A percentile compares a stretch with the other conserved stretches of the same genome.
Conservation (phyloP, 1,140 invertebrate genomes). For the Drosophila seguyi region DNA sequence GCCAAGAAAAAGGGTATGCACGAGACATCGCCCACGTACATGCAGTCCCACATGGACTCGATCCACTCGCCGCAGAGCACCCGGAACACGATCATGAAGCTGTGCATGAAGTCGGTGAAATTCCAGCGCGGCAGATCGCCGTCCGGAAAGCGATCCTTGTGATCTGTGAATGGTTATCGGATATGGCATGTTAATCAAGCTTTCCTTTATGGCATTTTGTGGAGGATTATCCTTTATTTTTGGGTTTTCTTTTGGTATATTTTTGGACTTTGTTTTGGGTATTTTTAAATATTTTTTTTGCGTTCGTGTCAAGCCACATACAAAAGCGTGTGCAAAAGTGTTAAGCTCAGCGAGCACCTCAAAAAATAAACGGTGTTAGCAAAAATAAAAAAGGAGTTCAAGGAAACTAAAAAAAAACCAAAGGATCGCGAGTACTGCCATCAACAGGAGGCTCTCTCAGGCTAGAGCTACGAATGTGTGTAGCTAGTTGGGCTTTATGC, state of each 20-base stretch:
- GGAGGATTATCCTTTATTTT: background rate
- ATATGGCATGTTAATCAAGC: background rate
- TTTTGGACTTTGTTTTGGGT: slow-evolving; percentile 25
- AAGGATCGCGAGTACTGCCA: slow-evolving; percentile 24
- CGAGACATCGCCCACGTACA: slow-evolving; percentile 95
- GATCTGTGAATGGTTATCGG: slow-evolving; percentile 88
- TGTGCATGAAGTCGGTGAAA: slow-evolving; percentile 99
- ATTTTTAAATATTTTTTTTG: slow-evolving; percentile 2
- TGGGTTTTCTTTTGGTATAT: slow-evolving; percentile 5
- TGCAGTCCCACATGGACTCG: slow-evolving; percentile 99
- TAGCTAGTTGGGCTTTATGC: slow-evolving; percentile 35
- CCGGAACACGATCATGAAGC: slow-evolving; percentile 99
- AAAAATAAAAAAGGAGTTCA: slow-evolving; percentile 24
- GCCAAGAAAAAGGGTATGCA: slow-evolving; percentile 99
- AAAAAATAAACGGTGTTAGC: slow-evolving; percentile 30
- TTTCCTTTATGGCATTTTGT: background rate
- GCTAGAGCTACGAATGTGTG: slow-evolving; percentile 49
- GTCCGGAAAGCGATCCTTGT: slow-evolving; percentile 91
- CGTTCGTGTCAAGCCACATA: slow-evolving; percentile 59
- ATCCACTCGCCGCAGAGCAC: slow-evolving; percentile 99
- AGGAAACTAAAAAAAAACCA: background rate
- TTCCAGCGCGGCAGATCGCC: slow-evolving; percentile 96
- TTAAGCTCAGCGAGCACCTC: slow-evolving; percentile 51
- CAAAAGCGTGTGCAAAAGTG: slow-evolving; percentile 74
- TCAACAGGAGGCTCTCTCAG: slow-evolving; percentile 30